Evolutionary conservation across 2,113 vertebrate genomes (phyloP).

Genomic region (Aldabrachelys gigantea): DNA sequence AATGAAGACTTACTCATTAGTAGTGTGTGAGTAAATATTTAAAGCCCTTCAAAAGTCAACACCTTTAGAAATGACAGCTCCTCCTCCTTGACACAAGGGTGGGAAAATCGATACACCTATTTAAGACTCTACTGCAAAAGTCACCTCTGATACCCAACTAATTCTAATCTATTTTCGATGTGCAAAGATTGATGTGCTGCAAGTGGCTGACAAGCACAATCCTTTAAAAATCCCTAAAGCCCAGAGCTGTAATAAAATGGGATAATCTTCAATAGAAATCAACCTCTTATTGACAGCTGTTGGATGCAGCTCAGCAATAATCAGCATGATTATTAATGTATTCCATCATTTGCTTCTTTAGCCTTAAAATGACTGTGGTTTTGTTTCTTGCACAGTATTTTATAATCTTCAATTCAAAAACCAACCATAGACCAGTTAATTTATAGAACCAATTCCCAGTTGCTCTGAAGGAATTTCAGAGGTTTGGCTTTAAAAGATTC

Average conservation of each 20-base stretch:
- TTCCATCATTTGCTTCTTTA: constrained; percentile 1
- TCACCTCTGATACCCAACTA: background rate
- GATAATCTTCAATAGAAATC: constrained; percentile 18
- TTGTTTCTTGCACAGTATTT: background rate
- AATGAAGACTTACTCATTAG: background rate
- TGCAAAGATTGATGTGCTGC: background rate
- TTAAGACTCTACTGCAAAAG: constrained; percentile 13
- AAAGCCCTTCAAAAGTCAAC: background rate
- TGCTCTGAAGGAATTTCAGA: background rate
- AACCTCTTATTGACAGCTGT: background rate
- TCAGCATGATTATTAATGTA: background rate
- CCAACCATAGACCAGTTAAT: background rate
- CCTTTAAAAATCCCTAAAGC: background rate
- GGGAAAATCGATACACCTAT: background rate
- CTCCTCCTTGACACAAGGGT: background rate
- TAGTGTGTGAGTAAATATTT: background rate
- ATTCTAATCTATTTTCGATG: background rate
- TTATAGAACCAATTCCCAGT: background rate
- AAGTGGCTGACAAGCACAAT: constrained; percentile 1
- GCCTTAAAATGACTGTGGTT: background rate
- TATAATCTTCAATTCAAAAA: background rate
- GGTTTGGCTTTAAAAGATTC: background rate
- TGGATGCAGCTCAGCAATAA: constrained; percentile 11
- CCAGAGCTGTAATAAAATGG: background rate
- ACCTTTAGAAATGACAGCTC: background rate